Evolutionary conservation across 2,888 invertebrate species (phyloP).

Genomic region (Eulithis prunata): DNA sequence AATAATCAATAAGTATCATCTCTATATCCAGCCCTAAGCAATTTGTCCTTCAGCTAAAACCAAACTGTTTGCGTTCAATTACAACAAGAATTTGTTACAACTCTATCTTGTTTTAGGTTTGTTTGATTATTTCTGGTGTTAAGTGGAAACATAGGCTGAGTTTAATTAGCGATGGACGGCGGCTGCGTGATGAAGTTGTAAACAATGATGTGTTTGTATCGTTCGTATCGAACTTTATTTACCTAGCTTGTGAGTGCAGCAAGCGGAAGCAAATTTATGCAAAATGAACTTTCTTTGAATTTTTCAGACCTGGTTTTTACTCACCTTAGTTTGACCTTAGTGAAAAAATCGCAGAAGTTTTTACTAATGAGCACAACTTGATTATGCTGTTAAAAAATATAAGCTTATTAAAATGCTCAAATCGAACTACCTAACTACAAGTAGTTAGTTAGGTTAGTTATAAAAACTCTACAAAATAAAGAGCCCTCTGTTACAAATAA

Average conservation of each 20-base stretch:
- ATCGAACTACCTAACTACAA: background rate
- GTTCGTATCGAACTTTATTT: background rate
- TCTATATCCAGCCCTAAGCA: constrained; percentile 3
- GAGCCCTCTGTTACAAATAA: constrained; percentile 23
- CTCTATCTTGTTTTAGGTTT: constrained; percentile 24
- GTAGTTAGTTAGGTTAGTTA: background rate
- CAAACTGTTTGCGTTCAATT: constrained; percentile 23
- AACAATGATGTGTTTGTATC: constrained; percentile 7
- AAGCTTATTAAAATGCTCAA: too few species aligned
- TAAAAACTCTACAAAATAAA: background rate
- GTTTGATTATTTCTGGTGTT: constrained; percentile 24
- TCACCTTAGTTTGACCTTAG: too few species aligned
- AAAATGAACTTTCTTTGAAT: too few species aligned
- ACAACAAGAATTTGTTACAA: constrained; percentile 18
- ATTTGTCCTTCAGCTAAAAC: constrained; percentile 19
- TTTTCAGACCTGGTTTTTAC: too few species aligned
- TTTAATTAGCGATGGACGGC: constrained; percentile 18
- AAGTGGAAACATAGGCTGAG: constrained; percentile 20
- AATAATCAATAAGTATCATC: background rate
- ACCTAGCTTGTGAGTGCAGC: too few species aligned
- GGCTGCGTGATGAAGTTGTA: constrained; percentile 7
- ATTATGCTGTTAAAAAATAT: too few species aligned
- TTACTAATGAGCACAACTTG: too few species aligned
- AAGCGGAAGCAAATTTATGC: too few species aligned
- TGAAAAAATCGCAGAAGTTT: too few species aligned